A percentile compares a stretch with the other conserved stretches of the same genome.
Evolutionary conservation across 2,797 vertebrate species (phyloP).

Genomic region (Oreochromis mossambicus): DNA sequence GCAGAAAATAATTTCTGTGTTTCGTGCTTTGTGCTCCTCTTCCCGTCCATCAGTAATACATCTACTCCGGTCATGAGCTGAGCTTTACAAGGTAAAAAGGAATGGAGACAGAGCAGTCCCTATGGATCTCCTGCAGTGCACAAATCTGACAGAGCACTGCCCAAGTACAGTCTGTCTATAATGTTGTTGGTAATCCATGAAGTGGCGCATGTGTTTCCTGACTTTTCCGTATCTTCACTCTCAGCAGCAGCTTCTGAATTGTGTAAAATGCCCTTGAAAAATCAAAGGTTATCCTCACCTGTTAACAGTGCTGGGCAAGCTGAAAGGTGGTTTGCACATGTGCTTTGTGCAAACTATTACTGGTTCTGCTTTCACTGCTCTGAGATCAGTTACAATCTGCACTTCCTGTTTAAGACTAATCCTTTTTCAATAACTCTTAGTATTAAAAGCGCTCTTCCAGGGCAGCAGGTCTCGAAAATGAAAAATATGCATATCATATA

Average conservation of each 20-base stretch:
- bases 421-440: neutral
- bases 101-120: neutral
- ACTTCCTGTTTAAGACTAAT: neutral
- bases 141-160: neutral
- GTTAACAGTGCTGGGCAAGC: neutral
- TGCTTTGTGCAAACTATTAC: neutral
- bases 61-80: neutral
- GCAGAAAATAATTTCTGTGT: neutral
- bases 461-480: neutral
- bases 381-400: neutral
- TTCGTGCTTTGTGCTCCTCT: rapidly evolving
- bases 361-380: neutral
- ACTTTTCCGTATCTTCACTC: neutral
- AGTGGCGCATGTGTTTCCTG: neutral
- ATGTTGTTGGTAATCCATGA: neutral
- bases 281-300: neutral
- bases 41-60: neutral
- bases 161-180: neutral
- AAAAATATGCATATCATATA: neutral
- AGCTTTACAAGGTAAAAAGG: neutral
- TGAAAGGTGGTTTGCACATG: neutral
- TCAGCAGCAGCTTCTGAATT: neutral
- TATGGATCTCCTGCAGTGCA: neutral
- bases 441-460: neutral
- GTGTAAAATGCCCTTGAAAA: neutral